Conservation (phyloP, 2,797 vertebrate genomes). For the Synanceia verrucosa region DNA sequence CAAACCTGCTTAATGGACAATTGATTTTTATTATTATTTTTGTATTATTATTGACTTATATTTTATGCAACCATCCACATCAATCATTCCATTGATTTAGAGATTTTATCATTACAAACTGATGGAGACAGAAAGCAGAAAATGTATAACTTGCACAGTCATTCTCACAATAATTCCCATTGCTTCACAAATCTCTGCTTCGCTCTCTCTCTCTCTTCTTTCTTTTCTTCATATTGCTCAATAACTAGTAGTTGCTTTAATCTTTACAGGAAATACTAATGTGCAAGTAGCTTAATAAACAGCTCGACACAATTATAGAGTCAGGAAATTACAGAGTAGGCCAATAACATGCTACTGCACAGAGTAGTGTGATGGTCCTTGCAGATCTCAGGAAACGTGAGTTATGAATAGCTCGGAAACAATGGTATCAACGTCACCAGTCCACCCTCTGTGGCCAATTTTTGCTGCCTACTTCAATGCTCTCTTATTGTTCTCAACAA, state of each 20-base stretch:
- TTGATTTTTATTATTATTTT: too few species aligned
- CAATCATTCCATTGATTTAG: too few species aligned
- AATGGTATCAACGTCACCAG: conserved; percentile 39
- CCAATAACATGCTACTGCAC: conserved; percentile 46
- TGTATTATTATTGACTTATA: too few species aligned
- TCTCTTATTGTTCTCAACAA: conserved; percentile 39
- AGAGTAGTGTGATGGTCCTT: conserved; percentile 29
- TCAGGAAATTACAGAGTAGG: conserved; percentile 44
- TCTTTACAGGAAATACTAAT: conserved; percentile 49
- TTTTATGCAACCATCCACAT: too few species aligned
- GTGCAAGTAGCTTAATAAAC: conserved; percentile 44
- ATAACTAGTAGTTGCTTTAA: conserved; percentile 20
- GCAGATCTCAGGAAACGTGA: conserved; percentile 40
- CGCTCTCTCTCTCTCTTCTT: not conserved
- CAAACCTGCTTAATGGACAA: too few species aligned
- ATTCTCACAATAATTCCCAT: not conserved
- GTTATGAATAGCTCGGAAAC: conserved; percentile 60
- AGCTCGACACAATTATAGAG: conserved; percentile 50
- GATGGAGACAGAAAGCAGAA: not conserved
- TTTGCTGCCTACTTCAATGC: conserved; percentile 6
- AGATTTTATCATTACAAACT: too few species aligned
- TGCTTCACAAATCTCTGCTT: not conserved
- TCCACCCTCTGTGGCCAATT: conserved; percentile 37
- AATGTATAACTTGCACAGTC: not conserved
- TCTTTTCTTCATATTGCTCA: not conserved